Conservation (phyloP, 2,888 invertebrate genomes). For the Nebria brevicollis region DNA sequence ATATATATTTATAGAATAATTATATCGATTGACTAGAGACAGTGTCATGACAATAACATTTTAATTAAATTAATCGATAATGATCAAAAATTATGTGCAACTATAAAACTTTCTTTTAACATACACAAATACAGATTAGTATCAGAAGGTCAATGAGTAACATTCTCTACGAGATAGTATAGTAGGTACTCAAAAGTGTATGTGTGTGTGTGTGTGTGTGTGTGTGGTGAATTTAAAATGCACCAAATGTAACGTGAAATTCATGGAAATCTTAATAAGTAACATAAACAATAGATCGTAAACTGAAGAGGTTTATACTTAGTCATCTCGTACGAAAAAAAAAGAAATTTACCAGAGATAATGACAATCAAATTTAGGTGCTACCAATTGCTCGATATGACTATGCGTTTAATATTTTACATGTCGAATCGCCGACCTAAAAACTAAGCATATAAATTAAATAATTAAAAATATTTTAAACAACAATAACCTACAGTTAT, state of each 20-base stretch:
- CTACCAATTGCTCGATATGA: slow-evolving; percentile 41
- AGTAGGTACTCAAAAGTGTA: neutral
- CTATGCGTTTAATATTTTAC: slow-evolving; percentile 28
- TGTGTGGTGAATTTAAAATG: slow-evolving; percentile 12
- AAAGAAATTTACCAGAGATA: neutral
- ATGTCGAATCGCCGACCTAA: slow-evolving; percentile 25
- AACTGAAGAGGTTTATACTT: slow-evolving; percentile 17
- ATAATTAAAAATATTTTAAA: slow-evolving; percentile 40
- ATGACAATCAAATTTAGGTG: slow-evolving; percentile 23
- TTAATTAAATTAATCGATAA: slow-evolving; percentile 1
- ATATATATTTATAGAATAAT: neutral
- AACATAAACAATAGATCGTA: slow-evolving; percentile 23
- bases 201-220: slow-evolving; percentile 4
- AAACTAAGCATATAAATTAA: slow-evolving; percentile 46
- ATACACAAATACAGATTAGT: neutral
- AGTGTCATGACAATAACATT: neutral
- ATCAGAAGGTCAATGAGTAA: slow-evolving; percentile 15
- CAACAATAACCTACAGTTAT: neutral
- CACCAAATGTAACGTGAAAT: slow-evolving; percentile 7
- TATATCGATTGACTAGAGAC: neutral
- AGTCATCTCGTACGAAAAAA: slow-evolving; percentile 28
- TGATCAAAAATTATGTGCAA: neutral
- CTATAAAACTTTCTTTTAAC: slow-evolving; percentile 17
- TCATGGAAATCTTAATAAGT: slow-evolving; percentile 20
- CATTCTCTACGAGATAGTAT: neutral